Evolutionary conservation across 1,140 invertebrate species (phyloP), one percentile per base, ranked within the genome.

Genomic region (Bombus breviceps): DNA sequence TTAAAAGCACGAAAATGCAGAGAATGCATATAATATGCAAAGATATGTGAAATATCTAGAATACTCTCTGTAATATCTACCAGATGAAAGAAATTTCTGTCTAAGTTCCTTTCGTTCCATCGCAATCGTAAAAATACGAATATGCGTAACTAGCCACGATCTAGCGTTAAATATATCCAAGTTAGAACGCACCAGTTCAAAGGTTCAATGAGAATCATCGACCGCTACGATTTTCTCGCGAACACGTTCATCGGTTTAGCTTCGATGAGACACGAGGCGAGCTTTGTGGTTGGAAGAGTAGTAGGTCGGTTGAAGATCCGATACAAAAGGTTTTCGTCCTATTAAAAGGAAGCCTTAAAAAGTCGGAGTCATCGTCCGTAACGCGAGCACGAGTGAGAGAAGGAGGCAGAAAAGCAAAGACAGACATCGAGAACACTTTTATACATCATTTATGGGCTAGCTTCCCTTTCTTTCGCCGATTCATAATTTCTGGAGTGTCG

Each of bases 401-500:
- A 8, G 32, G 4, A 22, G 2, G 2, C 1, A 25, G 25, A 37
- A 34, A 64, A 66, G 28, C 28, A 76, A 73, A 18, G 41, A 25
- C 18, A 83, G 71, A 85, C 53, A 72, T 28, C 25, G 59, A n/a
- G 53, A 34, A n/a, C 64, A 82, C 47, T 86, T 76, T 79, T 68
- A 62, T 39, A 68, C 84, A 80, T 85, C 83, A 81, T 86, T 79
- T 83, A 86, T 80, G 62, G 53, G 62, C 62, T 73, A 37, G 79
- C 37, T 62, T 47, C 4, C 43, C 71, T 43, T 84, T 86, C 82
- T 75, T 73, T 81, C 71, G 34, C 64, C 71, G 85, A 86, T 86
- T 88, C 83, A 74, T 91, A 90, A 90, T 86, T 92, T 57, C 76
- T 92, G 88, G 86, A 86, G 34, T 28, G 13, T 22, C 10, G 87